These are phyloP conservation scores for Mirza zaza DNA, from an alignment of 2,113 vertebrate species.

Conservation along the genomic window DNA sequence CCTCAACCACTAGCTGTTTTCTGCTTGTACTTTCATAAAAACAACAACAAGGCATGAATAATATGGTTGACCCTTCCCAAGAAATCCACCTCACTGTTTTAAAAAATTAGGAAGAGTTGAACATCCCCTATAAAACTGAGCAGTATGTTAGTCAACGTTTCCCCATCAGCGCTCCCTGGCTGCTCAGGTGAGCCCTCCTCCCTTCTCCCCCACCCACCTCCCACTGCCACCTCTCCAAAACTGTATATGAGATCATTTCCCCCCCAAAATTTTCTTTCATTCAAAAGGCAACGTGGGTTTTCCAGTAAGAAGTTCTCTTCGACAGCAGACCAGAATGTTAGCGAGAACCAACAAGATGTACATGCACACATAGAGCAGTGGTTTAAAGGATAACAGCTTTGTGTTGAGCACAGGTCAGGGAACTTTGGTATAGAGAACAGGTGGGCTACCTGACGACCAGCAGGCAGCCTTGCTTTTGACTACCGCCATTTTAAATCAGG, in stretches of 20 bases:
- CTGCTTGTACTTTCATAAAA: background rate
- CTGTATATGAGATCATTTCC: background rate
- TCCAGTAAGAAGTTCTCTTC: conserved; percentile 56
- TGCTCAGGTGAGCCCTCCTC: background rate
- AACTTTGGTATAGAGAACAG: conserved; percentile 80
- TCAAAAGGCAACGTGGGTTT: conserved; percentile 5
- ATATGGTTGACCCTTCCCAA: background rate
- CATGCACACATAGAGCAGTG: conserved; percentile 26
- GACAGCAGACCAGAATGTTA: conserved; percentile 53
- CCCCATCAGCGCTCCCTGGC: background rate
- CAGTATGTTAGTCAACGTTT: background rate
- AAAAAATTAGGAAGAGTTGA: background rate
- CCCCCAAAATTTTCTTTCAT: background rate
- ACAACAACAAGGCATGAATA: background rate
- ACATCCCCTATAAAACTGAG: background rate
- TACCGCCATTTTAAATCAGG: conserved; percentile 79
- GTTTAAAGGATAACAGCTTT: conserved; percentile 82
- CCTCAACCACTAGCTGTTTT: background rate
- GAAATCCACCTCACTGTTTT: background rate
- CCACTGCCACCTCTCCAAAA: background rate
- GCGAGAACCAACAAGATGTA: background rate
- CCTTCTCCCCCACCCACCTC: background rate
- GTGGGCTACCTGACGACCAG: conserved; percentile 84
- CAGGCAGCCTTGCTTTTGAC: conserved; percentile 80
- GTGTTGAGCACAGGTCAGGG: conserved; percentile 80